Percentiles rank a stretch among this genome's conserved stretches.
These are phyloP conservation scores for Nematopogon swammerdamellus DNA, from an alignment of 2,888 invertebrate species.

Conservation along the genomic window DNA sequence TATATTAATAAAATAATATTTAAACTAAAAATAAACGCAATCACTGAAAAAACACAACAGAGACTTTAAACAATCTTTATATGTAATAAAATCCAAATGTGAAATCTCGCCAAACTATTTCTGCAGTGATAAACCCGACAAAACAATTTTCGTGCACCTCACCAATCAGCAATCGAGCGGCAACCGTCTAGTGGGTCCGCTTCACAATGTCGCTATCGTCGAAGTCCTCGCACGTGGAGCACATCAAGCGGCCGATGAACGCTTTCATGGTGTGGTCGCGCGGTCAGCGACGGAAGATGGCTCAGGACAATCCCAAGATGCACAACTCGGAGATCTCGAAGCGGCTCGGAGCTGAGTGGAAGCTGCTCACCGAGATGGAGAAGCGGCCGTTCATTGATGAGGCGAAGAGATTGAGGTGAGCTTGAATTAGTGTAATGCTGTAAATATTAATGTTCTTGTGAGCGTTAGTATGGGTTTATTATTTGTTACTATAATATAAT, in stretches of 20 bases:
- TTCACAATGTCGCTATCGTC: slow-evolving; percentile 34
- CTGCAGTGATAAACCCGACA: too few species aligned
- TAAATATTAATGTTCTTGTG: too few species aligned
- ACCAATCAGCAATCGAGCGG: too few species aligned
- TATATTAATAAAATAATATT: too few species aligned
- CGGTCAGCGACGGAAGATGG: slow-evolving; percentile 87
- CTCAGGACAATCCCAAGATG: slow-evolving; percentile 92
- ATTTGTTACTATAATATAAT: too few species aligned
- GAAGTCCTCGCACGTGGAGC: slow-evolving; percentile 58
- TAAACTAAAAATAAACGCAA: too few species aligned
- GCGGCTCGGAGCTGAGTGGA: slow-evolving; percentile 85
- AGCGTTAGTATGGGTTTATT: too few species aligned
- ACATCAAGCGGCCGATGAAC: slow-evolving; percentile 94
- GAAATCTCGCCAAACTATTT: too few species aligned
- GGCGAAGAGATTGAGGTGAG: slow-evolving; percentile 81
- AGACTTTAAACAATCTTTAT: too few species aligned
- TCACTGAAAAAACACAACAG: too few species aligned
- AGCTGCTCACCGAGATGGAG: slow-evolving; percentile 78
- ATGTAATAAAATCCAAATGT: too few species aligned
- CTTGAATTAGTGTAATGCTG: not conserved
- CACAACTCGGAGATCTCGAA: slow-evolving; percentile 91
- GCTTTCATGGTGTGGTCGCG: slow-evolving; percentile 95
- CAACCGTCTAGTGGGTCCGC: not conserved
- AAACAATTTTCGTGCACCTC: not conserved
- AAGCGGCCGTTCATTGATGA: slow-evolving; percentile 90